Conservation (phyloP, 1,140 invertebrate species). For the Pogonognathellus flavescens region DNA sequence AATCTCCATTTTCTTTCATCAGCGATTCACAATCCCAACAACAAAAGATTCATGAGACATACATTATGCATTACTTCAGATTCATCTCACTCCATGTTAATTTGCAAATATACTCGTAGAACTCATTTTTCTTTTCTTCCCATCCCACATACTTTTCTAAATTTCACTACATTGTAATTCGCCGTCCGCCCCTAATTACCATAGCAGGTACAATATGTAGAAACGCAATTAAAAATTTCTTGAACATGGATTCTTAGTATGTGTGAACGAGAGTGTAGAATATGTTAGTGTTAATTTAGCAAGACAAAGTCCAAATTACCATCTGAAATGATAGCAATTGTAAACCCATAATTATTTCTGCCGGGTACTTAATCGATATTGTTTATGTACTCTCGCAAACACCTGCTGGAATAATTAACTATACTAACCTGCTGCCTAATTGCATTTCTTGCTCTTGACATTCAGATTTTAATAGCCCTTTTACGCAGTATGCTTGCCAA, state of each 20-base stretch:
- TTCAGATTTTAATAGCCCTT: constrained; percentile 36
- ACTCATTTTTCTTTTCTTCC: not conserved
- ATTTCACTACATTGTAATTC: not conserved
- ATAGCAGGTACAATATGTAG: not conserved
- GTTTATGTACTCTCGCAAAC: not conserved
- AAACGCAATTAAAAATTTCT: constrained; percentile 25
- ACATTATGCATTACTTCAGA: not conserved
- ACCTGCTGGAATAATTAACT: constrained; percentile 1
- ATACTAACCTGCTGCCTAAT: not conserved
- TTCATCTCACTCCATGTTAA: too few relatives aligned
- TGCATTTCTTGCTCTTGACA: not conserved
- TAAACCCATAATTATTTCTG: constrained; percentile 31
- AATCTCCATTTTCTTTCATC: constrained; percentile 18
- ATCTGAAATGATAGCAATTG: constrained; percentile 17
- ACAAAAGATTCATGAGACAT: not conserved
- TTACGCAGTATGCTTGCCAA: not conserved
- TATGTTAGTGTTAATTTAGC: not conserved
- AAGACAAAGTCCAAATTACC: constrained; percentile 1
- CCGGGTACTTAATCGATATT: constrained; percentile 3
- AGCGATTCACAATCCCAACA: not conserved
- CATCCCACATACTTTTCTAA: not conserved
- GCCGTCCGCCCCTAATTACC: constrained; percentile 13
- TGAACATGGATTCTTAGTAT: not conserved
- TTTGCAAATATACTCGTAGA: too few relatives aligned
- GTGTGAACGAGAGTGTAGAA: constrained; percentile 7